Evolutionary conservation across 2,888 invertebrate genomes (phyloP), one percentile per base, ranked within the genome.

Genomic region (Charanyca ferruginea): DNA sequence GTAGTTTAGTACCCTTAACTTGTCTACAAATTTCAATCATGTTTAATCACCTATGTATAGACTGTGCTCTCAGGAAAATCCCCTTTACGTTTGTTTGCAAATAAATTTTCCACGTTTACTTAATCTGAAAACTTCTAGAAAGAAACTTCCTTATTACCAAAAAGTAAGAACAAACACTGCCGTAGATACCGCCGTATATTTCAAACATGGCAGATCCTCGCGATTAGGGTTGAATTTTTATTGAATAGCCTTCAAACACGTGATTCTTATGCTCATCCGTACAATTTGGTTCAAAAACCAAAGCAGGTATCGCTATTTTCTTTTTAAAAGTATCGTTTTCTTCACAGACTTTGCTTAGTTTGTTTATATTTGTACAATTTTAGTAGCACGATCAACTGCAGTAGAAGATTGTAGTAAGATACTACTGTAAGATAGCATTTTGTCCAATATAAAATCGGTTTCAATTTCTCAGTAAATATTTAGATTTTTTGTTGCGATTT

Each of bases 171-270:
- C 18, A 42, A 16, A 25, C 23, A 3, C 20, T 11, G 11, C 48
- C 18, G 13, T 28, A 55, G 75, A 73, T 60, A 59, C 67, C 16
- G 38, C 58, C 53, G 47, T 75, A 59, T 64, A 62, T 77, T 80
- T 70, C 13, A 65, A 77, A 23, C 57, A 63, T 42, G 62, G 62
- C 51, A 66, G 73, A 77, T 80, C 64, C 64, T 8, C 8, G 54
- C 70, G 75, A 81, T 74, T 64, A 66, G 32, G 49, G 67, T 65
- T 71, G 81, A 81, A 64, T 68, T 79, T 79, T 79, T 81, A 81
- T 79, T 79, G 66, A 48, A 79, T 81, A 66, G 75, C 79, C 47
- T 68, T 64, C 67, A 66, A 81, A 68, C 79, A 79, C 82, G 79
- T 68, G 23, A 81, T 38, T 38, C 16, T 38, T 80, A 28, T 38